Conservation (phyloP, 2,797 vertebrate species). For the Falco novaeseelandiae region DNA sequence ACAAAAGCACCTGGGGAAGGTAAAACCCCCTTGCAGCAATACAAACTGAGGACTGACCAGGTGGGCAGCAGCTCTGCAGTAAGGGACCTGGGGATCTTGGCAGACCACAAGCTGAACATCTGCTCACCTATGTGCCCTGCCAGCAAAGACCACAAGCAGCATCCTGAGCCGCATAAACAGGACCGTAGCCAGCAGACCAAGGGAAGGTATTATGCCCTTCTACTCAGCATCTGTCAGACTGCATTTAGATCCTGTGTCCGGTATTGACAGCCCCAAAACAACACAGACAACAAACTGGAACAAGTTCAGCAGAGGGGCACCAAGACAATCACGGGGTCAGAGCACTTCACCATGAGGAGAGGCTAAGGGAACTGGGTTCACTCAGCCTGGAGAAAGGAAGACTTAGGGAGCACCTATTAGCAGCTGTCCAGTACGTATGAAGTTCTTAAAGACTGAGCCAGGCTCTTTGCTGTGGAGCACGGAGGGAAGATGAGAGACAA, state of each 20-base stretch:
- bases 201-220: neutral
- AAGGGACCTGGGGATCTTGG: neutral
- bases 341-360: neutral
- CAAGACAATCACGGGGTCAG: neutral
- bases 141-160: neutral
- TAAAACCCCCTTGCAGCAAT: neutral
- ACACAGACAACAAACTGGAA: neutral
- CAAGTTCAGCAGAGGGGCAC: neutral
- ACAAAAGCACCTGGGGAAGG: neutral
- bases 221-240: neutral
- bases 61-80: neutral
- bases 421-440: neutral
- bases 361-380: neutral
- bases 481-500: neutral
- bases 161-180: neutral
- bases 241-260: neutral
- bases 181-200: neutral
- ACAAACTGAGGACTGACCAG: neutral
- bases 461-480: neutral
- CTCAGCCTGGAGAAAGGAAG: neutral
- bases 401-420: neutral
- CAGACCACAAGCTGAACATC: neutral
- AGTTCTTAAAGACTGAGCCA: neutral
- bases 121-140: neutral
- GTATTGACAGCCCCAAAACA: neutral